Base-by-base conservation (phyloP, 2,113 vertebrate genomes). In the Synodontis membranacea region DNA sequence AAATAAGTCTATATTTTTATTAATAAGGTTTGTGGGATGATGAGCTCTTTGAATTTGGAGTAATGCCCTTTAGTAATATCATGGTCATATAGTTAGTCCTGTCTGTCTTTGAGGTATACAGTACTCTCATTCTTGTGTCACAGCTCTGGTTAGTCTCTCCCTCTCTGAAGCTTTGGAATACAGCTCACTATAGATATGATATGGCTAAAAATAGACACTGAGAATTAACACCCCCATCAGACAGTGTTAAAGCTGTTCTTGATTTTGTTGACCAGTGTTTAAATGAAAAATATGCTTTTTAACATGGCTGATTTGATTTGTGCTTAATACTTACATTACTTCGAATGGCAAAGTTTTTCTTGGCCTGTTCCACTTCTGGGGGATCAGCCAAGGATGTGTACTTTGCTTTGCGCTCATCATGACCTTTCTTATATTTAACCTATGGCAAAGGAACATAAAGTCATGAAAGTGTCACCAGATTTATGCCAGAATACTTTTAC, bases 351-450 rank as follows among this genome's bases (percentile, higher is more conserved):
- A 94, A 93, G 90, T 95, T 97, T 93, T 93, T 98, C 95, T 91
- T 98, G 91, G 98, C 98, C 89, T 96, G 95, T 84, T 96, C 96
- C 92, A 97, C 85, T 0, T 99, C 98, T 54, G 97, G 97, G 83
- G 97, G 96, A 87, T 98, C 96, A 21, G 97, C 89, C 92, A 99
- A 90, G 34, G 95, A 87, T n/a, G 97, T 99, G 91, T 94, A 99
- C 87, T 98, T 96, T 46, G 96, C 90, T 88, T 96, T 96, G 82
- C 94, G 96, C 72, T 98, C 91, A 89, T 94, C 79, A 0, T 96
- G 96, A 56, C 98, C 97, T 92, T 99, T 98, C 93, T 99, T 99
- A 94, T 99, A 99, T 86, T 94, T 91, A 90, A 98, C 92, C 98
- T 99, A 93, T 9, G 58, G 48, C 28, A 79, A 64, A 80, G 42